Percentiles rank a stretch among this genome's conserved stretches.
phyloP scores from a whole-genome alignment of 2,888 invertebrate species.

The Atherix ibis region DNA sequence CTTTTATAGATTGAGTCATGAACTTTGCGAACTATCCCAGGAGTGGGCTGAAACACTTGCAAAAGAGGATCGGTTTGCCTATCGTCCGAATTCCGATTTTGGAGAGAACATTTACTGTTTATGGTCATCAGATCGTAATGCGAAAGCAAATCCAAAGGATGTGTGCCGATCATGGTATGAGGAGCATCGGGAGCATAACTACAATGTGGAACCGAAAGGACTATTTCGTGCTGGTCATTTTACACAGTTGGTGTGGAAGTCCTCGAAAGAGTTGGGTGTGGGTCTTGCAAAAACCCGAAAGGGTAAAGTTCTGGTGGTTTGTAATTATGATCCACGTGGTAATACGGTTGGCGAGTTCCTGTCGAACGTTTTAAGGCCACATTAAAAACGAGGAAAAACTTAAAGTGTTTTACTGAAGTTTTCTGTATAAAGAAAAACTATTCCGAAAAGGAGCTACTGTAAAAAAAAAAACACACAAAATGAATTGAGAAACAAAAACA shows the following conservation, averaged over 20 bases:
- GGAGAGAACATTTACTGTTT: conserved; percentile 44
- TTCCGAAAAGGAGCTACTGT: conserved; percentile 1
- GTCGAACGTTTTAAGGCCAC: conserved; percentile 16
- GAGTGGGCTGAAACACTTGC: conserved; percentile 58
- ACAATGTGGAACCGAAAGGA: conserved; percentile 29
- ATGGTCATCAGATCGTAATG: conserved; percentile 39
- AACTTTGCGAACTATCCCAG: conserved; percentile 46
- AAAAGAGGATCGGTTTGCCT: conserved; percentile 44
- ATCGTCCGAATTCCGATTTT: conserved; percentile 46
- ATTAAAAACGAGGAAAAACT: conserved; percentile 9
- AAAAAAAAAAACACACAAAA: conserved; percentile 1
- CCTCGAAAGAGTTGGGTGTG: conserved; percentile 50
- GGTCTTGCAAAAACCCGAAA: conserved; percentile 54
- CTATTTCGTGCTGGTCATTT: conserved; percentile 46
- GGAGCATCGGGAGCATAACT: conserved; percentile 38
- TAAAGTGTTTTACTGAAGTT: no score
- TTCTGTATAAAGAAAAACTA: no score
- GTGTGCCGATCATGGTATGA: conserved; percentile 41
- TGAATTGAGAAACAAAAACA: conserved; percentile 5
- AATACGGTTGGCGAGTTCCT: conserved; percentile 18
- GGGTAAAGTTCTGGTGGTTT: conserved; percentile 67
- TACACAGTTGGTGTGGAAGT: conserved; percentile 58
- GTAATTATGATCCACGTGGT: conserved; percentile 19
- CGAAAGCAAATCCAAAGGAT: conserved; percentile 36
- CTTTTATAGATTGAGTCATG: conserved; percentile 38